Conservation (phyloP, 2,113 vertebrate genomes). For the Hypocryptadius cinnamomeus region DNA sequence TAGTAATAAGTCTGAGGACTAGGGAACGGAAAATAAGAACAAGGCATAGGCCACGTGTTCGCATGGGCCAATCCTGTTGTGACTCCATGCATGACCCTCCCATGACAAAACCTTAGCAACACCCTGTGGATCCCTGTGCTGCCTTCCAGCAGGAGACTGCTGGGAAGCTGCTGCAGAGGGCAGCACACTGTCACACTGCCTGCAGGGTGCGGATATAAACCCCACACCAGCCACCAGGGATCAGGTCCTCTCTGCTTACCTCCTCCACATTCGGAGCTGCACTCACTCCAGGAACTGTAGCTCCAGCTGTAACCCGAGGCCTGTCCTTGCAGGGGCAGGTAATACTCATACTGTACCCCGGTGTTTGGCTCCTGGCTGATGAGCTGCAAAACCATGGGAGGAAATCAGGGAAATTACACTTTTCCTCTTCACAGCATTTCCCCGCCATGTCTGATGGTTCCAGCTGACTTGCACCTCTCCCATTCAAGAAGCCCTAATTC, state of each 20-base stretch:
- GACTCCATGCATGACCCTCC: not conserved
- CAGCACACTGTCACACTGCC: not conserved
- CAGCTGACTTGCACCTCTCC: not conserved
- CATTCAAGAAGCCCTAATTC: not conserved
- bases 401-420: not conserved
- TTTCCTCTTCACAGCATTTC: not conserved
- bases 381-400: slow-evolving; percentile 68
- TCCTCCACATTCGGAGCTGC: slow-evolving; percentile 86
- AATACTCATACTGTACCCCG: slow-evolving; percentile 86
- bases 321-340: slow-evolving; percentile 70
- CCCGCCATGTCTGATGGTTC: not conserved
- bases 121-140: not conserved
- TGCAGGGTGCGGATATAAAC: not conserved
- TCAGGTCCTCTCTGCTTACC: slow-evolving; percentile 67
- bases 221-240: not conserved
- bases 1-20: not conserved
- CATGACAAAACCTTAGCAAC: not conserved
- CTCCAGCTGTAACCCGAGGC: slow-evolving; percentile 83
- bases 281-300: slow-evolving; percentile 85
- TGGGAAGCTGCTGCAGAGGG: slow-evolving; percentile 17
- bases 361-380: slow-evolving; percentile 89
- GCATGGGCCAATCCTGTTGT: not conserved
- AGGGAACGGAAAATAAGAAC: not conserved
- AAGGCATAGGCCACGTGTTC: not conserved
- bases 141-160: not conserved